Base-by-base conservation (phyloP, 2,113 vertebrate species). In the Seriola dumerili region DNA sequence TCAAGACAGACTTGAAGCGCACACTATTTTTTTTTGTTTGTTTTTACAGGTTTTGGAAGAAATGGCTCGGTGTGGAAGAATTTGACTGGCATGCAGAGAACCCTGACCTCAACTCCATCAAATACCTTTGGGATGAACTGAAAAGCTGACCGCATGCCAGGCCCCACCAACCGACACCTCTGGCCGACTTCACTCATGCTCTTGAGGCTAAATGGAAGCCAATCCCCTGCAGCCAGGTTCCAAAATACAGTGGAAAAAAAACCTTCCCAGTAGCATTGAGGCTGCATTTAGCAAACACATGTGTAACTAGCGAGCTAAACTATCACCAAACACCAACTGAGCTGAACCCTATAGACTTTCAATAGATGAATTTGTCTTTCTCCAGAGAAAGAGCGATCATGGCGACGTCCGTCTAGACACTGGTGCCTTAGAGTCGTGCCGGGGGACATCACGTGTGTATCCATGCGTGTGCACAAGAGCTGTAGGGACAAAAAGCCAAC, bases 401-500 rank as follows among this genome's bases (percentile, higher is more conserved):
- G 77, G 34, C 42, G 8, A 69, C 34, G 78, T 78, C 76, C 36
- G 86, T 90, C 86, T 89, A 90, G 92, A 88, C 89, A 19, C 48
- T 16, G 69, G 72, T 72, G 85, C 79, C 88, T 90, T 50, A 9
- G 59, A 90, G 89, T 61, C 16, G 0, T 19, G 78, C 86, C 76
- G 19, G 42, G 52, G 62, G 72, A 14, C 21, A 25, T 72, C 57
- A 36, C 29, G 14, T 61, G 52, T 42, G 4, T 40, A 16, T 50
- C 40, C 50, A 71, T 70, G 78, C 71, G 9, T 80, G 81, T 75
- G 81, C 78, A 54, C 40, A 17, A 64, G 48, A 61, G 69, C 76
- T 69, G 38, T 10, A 12, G 69, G 75, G 55, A 64, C 13, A 76
- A 34, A 69, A 59, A 61, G 77, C 61, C 81, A 38, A 71, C 79